Base-by-base conservation (phyloP, 2,113 vertebrate species). In the Mustela lutreola region DNA sequence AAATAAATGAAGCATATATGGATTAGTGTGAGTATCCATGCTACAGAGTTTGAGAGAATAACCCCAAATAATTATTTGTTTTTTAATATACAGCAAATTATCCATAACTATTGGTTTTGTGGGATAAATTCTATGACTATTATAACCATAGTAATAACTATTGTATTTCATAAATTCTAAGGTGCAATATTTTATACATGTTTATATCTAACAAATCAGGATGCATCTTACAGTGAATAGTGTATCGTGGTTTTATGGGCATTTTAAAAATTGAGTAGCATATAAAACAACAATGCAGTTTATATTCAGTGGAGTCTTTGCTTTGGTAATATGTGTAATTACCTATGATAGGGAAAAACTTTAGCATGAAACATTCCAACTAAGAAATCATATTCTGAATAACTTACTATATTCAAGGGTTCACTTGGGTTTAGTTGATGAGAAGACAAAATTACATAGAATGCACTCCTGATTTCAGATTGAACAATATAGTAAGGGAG, bases 81-180 rank as follows among this genome's bases (percentile, higher is more conserved):
- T 94, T 90, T 89, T 88, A 96, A 92, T 92, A 95, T 62, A 96
- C 48, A 67, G 16, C 16, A 97, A 95, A 94, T 97, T 94, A 95
- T 87, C 73, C 84, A 78, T 96, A 89, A 89, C 86, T 97, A 78
- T 97, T 89, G 15, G 22, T 21, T 88, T 84, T 94, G 18, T 86
- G 89, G 42, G 89, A 95, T 93, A 91, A 88, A 89, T 91, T 96
- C n/a, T 88, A 93, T 70, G 84, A n/a, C 4, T 42, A 95, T 79
- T 91, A 89, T 65, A 95, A 76, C 18, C 14, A 92, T 53, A 89
- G 73, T 67, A 22, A 96, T 94, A 26, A 85, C 39, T 93, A 88
- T 21, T 63, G 2, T 45, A 89, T 60, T 92, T 89, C 75, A 94
- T 67, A 67, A 95, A 78, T 91, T 92, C 22, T 92, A 92, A 78